Percentiles rank a stretch among this genome's conserved stretches.
phyloP scores from a whole-genome alignment of 2,797 vertebrate genomes.

The Nyctibius grandis region DNA sequence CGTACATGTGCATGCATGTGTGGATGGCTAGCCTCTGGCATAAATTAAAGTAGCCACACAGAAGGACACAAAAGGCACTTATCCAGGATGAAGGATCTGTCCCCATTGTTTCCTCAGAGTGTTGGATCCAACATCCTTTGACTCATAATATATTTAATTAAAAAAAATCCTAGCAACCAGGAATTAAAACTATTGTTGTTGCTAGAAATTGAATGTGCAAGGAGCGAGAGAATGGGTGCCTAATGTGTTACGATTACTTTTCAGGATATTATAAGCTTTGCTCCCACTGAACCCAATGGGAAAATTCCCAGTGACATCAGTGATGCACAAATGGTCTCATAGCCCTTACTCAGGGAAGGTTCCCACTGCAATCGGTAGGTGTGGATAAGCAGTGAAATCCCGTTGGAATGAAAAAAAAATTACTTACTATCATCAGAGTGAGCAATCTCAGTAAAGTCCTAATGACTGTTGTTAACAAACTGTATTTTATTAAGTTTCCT shows the following conservation, averaged over 20 bases:
- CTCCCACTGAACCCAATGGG: background rate
- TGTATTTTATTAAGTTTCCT: conserved; percentile 47
- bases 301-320: conserved; percentile 40
- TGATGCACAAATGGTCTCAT: background rate
- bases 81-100: conserved; percentile 33
- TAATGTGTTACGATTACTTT: conserved; percentile 5
- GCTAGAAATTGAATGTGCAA: background rate
- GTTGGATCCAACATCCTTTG: conserved; percentile 40
- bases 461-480: conserved; percentile 47
- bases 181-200: conserved; percentile 35
- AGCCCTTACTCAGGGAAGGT: background rate
- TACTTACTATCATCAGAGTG: background rate
- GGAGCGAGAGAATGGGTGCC: background rate
- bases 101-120: conserved; percentile 37
- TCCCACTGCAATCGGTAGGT: background rate
- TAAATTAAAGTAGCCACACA: conserved; percentile 61
- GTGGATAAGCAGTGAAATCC: conserved; percentile 35
- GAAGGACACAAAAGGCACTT: conserved; percentile 40
- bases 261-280: conserved; percentile 15
- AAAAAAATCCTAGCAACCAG: background rate
- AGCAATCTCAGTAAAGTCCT: conserved; percentile 42
- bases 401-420: background rate
- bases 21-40: conserved; percentile 30
- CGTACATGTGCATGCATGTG: background rate
- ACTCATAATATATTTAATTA: conserved; percentile 36